Evolutionary conservation across 2,888 invertebrate species (phyloP), one percentile per base, ranked within the genome.

Genomic region (Apotomis betuletana): DNA sequence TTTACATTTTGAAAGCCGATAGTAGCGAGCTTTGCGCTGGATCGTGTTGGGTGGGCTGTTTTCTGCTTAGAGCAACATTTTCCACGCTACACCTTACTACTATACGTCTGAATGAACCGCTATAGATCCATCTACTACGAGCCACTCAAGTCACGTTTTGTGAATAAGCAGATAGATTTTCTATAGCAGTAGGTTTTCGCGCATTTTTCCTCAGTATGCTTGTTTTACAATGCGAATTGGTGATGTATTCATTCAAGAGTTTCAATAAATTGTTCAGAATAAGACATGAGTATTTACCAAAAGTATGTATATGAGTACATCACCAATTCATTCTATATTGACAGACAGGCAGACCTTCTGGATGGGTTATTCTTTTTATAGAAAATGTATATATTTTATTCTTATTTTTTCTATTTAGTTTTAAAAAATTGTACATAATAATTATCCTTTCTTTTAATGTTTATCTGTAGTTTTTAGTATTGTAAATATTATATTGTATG

Each of bases 1-100:
- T 91, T 90, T 90, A 89, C 86, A 85, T 88, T 84, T 85, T 82
- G 81, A 79, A 74, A 74, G 77, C 75, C 75, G 80, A 82, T 77
- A 77, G 81, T 83, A 80, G 78, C 81, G 82, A 80, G 78, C 81
- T 81, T 76, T 81, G 79, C 77, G 76, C 81, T 82, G 78, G 77
- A 77, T 58, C 67, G 12, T 51, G 68, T 36, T 54, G 62, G 52
- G 44, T 38, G 46, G 51, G 55, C 41, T 62, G 54, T 58, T 57
- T 54, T n/a, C 46, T 12, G 58, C 46, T 63, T 41, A 60, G 6
- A 58, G 10, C 49, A 49, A 51, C 61, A 51, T 58, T 65, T 70
- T 62, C 36, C 36, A 63, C 52, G 67, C 52, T 15, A 58, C 49
- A 10, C 52, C 59, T n/a, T 64, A 46, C 44, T 69, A 64, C 63